Base-by-base conservation (phyloP, 2,797 vertebrate genomes). In the Hipposideros larvatus region DNA sequence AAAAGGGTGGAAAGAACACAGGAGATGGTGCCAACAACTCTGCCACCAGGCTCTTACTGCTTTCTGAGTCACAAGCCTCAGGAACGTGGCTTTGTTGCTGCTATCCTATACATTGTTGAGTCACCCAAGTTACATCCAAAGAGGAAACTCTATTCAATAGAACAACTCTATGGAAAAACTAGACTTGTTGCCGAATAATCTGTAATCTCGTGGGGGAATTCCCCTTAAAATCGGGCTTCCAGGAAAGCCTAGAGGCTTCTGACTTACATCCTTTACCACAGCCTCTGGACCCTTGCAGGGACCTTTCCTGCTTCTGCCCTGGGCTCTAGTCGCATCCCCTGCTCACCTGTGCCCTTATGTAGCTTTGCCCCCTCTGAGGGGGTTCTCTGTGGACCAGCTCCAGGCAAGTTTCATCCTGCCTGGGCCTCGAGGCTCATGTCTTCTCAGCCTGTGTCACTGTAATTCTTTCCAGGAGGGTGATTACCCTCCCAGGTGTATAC, bases 81-180 rank as follows among this genome's bases (percentile, higher is more conserved):
- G 66, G 51, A 28, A 15, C 24, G 63, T 11, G 19, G 41, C 53
- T 92, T 86, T n/a, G 77, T 37, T 66, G 68, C 34, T 66, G 68
- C 34, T 90, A 14, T 53, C 13, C 78, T 94, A 53, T 51, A 41
- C n/a, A 4, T 26, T 55, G 78, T 26, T 86, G 78, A 94, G 53
- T 90, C 73, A 63, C 22, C 68, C 41, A 43, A 82, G 7, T 91
- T 73, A 85, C 87, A 94, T 87, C 41, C 87, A 43, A 91, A 93
- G 87, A 61, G 88, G 61, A 55, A 96, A 89, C 26, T 22, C 75
- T 78, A 51, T 65, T 77, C 31, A 4, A 65, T 13, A 28, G 68
- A n/a, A 70, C 34, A 82, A 28, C 26, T 86, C 51, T n/a, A 26
- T 61, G 41, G 18, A 63, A 83, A 68, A 75, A 88, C 48, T 59